Conservation (phyloP, 2,113 vertebrate species). For the Anarhynchus alexandrinus region DNA sequence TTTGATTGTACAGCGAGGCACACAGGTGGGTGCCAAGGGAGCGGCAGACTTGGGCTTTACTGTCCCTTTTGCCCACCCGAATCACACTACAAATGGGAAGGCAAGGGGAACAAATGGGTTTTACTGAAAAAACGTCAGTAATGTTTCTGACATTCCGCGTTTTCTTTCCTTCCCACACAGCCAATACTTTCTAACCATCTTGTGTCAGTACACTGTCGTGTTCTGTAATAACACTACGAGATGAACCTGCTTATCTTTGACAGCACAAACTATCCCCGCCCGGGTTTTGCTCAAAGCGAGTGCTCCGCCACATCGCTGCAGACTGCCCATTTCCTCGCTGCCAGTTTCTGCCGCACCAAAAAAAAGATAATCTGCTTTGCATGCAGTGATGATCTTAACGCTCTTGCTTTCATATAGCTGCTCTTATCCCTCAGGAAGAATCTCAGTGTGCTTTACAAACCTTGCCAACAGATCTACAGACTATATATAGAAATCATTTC, state of each 20-base stretch:
- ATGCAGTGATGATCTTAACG: neutral
- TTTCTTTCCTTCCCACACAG: neutral
- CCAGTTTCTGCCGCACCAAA: neutral
- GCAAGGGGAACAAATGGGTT: neutral
- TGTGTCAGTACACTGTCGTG: neutral
- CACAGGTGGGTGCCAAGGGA: neutral
- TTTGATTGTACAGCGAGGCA: neutral
- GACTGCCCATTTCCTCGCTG: neutral
- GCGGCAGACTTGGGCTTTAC: neutral
- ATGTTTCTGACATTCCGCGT: neutral
- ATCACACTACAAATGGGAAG: neutral
- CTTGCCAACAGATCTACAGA: constrained; percentile 13
- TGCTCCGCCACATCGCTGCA: neutral
- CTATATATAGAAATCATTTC: constrained; percentile 67
- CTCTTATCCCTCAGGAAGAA: constrained; percentile 17
- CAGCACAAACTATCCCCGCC: neutral
- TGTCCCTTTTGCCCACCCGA: neutral
- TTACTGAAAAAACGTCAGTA: neutral
- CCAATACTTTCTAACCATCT: neutral
- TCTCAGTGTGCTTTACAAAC: neutral
- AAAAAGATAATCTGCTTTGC: neutral
- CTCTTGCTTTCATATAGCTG: constrained; percentile 4
- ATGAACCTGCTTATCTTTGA: neutral
- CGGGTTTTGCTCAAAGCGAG: constrained; percentile 4
- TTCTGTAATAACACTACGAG: neutral